phyloP scores from a whole-genome alignment of 2,797 vertebrate species.

The Dipus sagitta region DNA sequence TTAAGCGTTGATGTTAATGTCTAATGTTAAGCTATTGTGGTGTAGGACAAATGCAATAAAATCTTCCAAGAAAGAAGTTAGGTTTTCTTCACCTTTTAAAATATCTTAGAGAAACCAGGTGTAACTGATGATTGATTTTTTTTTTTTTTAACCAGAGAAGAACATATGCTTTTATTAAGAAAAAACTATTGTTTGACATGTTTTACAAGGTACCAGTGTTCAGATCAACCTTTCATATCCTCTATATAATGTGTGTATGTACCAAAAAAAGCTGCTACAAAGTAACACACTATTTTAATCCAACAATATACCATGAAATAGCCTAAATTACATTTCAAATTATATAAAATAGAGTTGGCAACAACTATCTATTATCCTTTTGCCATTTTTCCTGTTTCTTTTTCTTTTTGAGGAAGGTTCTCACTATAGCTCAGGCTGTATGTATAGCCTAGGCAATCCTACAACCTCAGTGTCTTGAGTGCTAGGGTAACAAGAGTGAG shows the following conservation, averaged over 20 bases:
- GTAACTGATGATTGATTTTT: background rate
- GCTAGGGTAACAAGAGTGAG: too few relatives aligned
- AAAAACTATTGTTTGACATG: constrained; percentile 45
- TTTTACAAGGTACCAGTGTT: constrained; percentile 34
- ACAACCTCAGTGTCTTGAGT: too few relatives aligned
- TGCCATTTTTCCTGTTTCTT: too few relatives aligned
- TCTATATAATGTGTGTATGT: constrained; percentile 2
- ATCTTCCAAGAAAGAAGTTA: background rate
- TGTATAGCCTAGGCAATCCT: too few relatives aligned
- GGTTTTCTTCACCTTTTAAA: constrained; percentile 51
- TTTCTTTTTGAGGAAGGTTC: too few relatives aligned
- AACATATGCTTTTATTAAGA: constrained; percentile 32
- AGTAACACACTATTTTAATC: constrained; percentile 50
- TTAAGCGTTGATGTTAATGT: background rate
- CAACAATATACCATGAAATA: constrained; percentile 43
- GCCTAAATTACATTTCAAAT: constrained; percentile 50
- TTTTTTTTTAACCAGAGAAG: constrained; percentile 56
- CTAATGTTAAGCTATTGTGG: background rate
- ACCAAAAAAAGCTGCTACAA: background rate
- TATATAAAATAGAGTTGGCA: too few relatives aligned
- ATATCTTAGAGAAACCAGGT: background rate
- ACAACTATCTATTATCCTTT: too few relatives aligned
- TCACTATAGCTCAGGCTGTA: too few relatives aligned
- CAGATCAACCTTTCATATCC: constrained; percentile 55
- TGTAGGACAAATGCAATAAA: background rate